Conservation (phyloP, 2,888 invertebrate species). For the Piscicola geometra region DNA sequence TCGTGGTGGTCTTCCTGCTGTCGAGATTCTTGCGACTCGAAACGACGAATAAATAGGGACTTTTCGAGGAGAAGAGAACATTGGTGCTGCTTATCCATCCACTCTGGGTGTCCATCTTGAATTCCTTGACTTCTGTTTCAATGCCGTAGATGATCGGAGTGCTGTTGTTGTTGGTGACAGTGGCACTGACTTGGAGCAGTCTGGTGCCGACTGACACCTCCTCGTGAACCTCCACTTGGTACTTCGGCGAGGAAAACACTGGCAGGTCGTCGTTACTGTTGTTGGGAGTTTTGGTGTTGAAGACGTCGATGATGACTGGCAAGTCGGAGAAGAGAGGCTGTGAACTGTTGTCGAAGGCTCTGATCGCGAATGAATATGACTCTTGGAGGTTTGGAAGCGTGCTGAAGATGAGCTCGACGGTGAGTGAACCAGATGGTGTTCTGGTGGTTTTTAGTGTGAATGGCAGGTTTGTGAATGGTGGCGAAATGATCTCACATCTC, state of each 20-base stretch:
- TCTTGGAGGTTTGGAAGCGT: background rate
- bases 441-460: background rate
- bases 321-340: background rate
- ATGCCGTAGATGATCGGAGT: background rate
- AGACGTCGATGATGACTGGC: background rate
- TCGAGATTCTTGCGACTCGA: background rate
- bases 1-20: background rate
- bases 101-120: background rate
- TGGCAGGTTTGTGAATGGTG: background rate
- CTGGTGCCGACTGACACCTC: background rate
- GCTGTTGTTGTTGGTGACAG: no score
- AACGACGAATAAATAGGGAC: background rate
- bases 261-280: background rate
- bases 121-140: background rate
- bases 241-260: background rate
- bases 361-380: background rate
- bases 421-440: background rate
- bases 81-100: background rate
- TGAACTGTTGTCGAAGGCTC: background rate
- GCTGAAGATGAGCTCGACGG: background rate
- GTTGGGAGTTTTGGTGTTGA: background rate
- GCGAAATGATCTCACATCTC: constrained; percentile 11
- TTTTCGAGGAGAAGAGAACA: background rate
- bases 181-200: background rate
- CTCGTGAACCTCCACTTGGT: background rate